phyloP scores from a whole-genome alignment of 2,113 vertebrate genomes.

The Chlamydotis undulata region DNA sequence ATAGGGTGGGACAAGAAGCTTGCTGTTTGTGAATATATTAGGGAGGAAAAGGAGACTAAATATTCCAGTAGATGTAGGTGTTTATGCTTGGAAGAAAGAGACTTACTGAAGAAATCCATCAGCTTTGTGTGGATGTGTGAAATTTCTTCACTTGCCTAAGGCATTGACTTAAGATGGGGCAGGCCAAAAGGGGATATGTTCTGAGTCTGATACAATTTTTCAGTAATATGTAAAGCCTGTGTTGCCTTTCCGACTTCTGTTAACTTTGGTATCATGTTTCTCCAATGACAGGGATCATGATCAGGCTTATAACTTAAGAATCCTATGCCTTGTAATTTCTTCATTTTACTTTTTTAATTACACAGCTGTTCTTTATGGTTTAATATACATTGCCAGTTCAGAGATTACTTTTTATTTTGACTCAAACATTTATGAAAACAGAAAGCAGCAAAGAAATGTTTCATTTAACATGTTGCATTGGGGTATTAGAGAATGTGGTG shows the following conservation, averaged over 20 bases:
- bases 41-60: not conserved
- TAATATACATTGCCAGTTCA: not conserved
- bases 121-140: not conserved
- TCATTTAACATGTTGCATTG: not conserved
- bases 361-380: not conserved
- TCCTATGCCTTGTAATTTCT: not conserved
- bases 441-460: not conserved
- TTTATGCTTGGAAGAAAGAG: not conserved
- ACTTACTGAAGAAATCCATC: not conserved
- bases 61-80: not conserved
- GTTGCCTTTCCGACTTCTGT: not conserved
- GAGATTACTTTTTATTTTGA: not conserved
- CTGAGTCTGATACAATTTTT: not conserved
- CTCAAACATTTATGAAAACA: not conserved
- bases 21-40: not conserved
- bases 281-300: not conserved
- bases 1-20: not conserved
- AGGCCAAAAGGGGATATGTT: not conserved
- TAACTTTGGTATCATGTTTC: not conserved
- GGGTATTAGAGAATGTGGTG: not conserved
- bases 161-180: not conserved
- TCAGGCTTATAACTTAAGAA: not conserved
- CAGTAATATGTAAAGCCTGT: not conserved
- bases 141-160: not conserved
- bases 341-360: not conserved